Percentiles rank a stretch among this genome's conserved stretches.
These are phyloP conservation scores for Notocelia uddmanniana DNA, from an alignment of 2,888 invertebrate genomes.

Conservation along the genomic window DNA sequence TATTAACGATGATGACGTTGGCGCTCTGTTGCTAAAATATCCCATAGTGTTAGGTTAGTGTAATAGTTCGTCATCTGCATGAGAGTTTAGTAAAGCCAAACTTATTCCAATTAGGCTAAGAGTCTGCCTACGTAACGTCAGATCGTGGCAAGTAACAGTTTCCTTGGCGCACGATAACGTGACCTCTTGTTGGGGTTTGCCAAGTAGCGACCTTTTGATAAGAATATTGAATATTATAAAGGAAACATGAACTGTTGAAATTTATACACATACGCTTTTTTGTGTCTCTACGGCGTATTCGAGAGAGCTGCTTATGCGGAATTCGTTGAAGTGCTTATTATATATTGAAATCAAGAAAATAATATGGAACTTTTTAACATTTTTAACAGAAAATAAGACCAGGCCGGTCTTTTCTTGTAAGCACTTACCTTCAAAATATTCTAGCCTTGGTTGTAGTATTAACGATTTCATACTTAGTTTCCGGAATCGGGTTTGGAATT, in stretches of 20 bases:
- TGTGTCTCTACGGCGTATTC: background rate
- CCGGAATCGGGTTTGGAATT: too few species aligned
- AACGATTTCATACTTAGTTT: too few species aligned
- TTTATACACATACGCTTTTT: background rate
- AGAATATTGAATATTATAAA: constrained; percentile 5
- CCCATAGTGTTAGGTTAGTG: background rate
- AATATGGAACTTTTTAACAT: background rate
- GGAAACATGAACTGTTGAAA: background rate
- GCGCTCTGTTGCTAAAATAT: background rate
- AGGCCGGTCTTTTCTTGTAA: too few species aligned
- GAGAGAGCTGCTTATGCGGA: constrained; percentile 21
- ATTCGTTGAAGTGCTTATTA: constrained; percentile 14
- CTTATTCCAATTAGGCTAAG: constrained; percentile 9
- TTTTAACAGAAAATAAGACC: too few species aligned
- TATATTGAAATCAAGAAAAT: constrained; percentile 22
- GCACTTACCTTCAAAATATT: too few species aligned
- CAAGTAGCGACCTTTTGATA: constrained; percentile 40
- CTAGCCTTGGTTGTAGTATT: too few species aligned
- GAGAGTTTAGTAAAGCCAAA: background rate
- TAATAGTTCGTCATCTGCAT: background rate
- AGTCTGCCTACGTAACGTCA: background rate
- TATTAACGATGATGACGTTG: background rate
- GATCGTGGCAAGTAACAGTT: constrained; percentile 27
- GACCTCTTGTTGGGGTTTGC: constrained; percentile 25
- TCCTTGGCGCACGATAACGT: constrained; percentile 23